A percentile compares a stretch with the other conserved stretches of the same genome.
Conservation (phyloP, 2,113 vertebrate species). For the Thalassarche chlororhynchos region DNA sequence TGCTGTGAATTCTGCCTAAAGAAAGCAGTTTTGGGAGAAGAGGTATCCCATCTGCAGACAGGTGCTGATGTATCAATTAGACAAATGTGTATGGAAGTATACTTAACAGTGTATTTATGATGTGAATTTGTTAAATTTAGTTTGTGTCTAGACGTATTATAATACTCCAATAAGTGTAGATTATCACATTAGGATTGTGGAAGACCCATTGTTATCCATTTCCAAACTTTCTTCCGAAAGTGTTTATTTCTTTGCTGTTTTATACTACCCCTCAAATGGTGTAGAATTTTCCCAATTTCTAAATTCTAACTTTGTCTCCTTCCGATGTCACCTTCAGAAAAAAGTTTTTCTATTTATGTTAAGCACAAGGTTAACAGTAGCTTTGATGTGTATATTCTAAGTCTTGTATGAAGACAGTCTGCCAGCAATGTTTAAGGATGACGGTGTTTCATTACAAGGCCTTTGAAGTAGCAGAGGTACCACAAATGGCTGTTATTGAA, state of each 20-base stretch:
- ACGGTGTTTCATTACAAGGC: conserved; percentile 37
- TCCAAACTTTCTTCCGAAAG: background rate
- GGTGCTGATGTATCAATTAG: background rate
- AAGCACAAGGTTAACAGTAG: background rate
- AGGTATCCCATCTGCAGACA: background rate
- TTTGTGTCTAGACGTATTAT: background rate
- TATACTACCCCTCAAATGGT: background rate
- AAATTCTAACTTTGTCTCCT: background rate
- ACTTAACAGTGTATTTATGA: background rate
- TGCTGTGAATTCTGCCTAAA: background rate
- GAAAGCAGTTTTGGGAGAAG: background rate
- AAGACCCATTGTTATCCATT: background rate
- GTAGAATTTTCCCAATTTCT: background rate
- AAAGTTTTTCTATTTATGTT: background rate
- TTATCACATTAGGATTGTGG: background rate
- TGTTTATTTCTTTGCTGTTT: background rate
- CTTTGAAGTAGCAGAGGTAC: conserved; percentile 72
- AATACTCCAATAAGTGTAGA: background rate
- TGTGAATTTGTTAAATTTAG: background rate
- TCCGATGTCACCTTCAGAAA: background rate
- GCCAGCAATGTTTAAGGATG: background rate
- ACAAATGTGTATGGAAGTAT: background rate
- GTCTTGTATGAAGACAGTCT: background rate
- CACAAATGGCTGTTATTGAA: conserved; percentile 59
- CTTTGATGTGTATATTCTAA: conserved; percentile 11